These are phyloP conservation scores for Pontoporia blainvillei DNA, from an alignment of 2,113 vertebrate species.

Conservation along the genomic window DNA sequence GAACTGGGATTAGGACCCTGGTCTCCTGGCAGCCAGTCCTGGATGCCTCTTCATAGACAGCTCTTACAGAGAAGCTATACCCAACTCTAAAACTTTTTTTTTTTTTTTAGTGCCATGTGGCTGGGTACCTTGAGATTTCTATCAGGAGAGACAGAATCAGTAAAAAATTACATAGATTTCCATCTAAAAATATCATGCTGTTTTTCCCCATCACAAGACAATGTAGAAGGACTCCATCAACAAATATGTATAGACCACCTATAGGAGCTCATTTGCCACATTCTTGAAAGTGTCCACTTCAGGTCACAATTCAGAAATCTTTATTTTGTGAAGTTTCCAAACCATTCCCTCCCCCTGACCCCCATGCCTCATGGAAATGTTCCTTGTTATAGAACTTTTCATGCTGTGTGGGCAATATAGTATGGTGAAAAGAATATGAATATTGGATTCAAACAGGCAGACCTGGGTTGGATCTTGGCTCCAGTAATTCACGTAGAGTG, in stretches of 20 bases:
- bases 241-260: background rate
- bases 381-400: background rate
- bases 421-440: background rate
- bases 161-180: slow-evolving; percentile 13
- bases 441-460: background rate
- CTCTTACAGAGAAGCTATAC: background rate
- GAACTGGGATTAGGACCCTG: background rate
- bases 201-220: slow-evolving; percentile 33
- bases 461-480: background rate
- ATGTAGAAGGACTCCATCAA: background rate
- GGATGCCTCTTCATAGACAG: background rate
- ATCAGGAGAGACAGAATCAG: background rate
- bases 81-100: background rate
- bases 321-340: background rate
- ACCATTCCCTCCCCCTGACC: background rate
- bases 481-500: background rate
- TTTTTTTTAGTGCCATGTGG: background rate
- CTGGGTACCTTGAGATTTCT: background rate
- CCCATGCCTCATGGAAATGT: background rate
- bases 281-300: background rate
- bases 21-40: background rate
- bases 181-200: slow-evolving; percentile 14
- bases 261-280: background rate
- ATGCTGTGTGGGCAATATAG: background rate
- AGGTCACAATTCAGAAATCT: background rate